These are phyloP conservation scores for Sylvia borin DNA, from an alignment of 2,797 vertebrate species.

Conservation along the genomic window DNA sequence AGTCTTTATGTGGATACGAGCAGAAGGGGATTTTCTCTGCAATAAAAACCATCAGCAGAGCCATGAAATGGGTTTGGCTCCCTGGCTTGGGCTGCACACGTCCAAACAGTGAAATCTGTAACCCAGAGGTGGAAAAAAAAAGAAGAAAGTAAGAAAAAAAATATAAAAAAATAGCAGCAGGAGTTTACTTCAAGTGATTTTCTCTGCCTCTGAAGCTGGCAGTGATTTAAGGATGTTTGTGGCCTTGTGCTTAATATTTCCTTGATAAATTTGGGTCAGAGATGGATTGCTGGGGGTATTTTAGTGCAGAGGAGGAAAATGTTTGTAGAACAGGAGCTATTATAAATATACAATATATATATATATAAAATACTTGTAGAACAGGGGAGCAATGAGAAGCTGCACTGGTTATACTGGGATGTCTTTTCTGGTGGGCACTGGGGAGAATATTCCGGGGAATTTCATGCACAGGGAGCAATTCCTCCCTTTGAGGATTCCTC, in stretches of 20 bases:
- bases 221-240: neutral
- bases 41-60: neutral
- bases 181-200: neutral
- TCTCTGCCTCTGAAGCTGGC: neutral
- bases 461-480: neutral
- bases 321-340: neutral
- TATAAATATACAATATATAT: too few species aligned
- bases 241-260: neutral
- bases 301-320: neutral
- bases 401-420: neutral
- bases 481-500: neutral
- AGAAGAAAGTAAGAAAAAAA: neutral
- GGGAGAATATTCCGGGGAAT: rapidly evolving
- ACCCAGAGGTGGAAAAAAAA: neutral
- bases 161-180: neutral
- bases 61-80: neutral
- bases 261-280: neutral
- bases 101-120: neutral
- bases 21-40: neutral
- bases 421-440: rapidly evolving
- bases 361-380: too few species aligned
- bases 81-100: neutral
- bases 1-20: neutral
- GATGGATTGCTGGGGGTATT: neutral
- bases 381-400: neutral